Conservation (phyloP, 2,113 vertebrate genomes). For the Guaruba guarouba region DNA sequence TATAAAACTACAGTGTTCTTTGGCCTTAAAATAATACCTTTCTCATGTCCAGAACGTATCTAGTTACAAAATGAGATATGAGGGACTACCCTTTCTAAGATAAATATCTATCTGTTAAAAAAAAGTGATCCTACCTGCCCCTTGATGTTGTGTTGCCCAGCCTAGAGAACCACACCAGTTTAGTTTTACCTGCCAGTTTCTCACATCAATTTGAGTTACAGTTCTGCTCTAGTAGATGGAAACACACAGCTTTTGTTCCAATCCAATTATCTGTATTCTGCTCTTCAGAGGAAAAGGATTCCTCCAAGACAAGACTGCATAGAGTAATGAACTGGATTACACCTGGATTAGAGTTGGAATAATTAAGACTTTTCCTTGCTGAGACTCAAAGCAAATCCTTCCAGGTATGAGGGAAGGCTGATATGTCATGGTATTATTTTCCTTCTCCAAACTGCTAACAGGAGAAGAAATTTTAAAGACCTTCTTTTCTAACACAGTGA, state of each 20-base stretch:
- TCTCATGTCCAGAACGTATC: neutral
- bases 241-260: neutral
- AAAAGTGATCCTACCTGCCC: neutral
- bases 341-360: neutral
- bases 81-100: neutral
- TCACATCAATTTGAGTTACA: neutral
- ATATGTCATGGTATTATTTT: neutral
- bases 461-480: neutral
- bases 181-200: neutral
- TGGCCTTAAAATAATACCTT: neutral
- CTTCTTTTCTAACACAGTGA: neutral
- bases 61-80: neutral
- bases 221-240: neutral
- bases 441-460: neutral
- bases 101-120: neutral
- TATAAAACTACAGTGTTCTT: neutral
- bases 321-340: neutral
- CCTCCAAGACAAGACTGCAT: neutral
- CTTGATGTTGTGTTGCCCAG: neutral
- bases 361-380: neutral
- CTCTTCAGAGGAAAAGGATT: neutral
- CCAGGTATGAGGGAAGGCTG: neutral
- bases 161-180: neutral
- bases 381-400: neutral
- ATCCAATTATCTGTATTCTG: neutral